phyloP scores from a whole-genome alignment of 2,113 vertebrate genomes.

The Tyrannus savana region DNA sequence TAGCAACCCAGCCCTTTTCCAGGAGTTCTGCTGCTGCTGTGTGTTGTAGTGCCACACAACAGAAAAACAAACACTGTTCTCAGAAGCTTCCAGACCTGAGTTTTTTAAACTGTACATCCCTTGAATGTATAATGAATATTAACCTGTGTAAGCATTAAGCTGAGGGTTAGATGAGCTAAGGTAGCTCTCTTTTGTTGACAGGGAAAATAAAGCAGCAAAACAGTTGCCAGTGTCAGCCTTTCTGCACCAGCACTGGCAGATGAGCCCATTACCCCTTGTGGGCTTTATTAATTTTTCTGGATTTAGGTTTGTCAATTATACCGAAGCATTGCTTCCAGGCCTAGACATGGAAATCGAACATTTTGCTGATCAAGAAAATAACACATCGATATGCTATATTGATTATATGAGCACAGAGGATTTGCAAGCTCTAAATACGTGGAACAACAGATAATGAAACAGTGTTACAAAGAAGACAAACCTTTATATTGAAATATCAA shows the following conservation, averaged over 20 bases:
- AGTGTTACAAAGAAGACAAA: neutral
- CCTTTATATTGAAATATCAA: neutral
- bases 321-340: neutral
- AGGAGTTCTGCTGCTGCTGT: neutral
- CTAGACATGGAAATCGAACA: neutral
- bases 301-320: neutral
- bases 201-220: neutral
- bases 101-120: neutral
- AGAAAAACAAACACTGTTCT: neutral
- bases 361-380: neutral
- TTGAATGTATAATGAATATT: neutral
- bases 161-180: neutral
- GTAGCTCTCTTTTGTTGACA: neutral
- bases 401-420: neutral
- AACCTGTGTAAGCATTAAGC: neutral
- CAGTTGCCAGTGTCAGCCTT: neutral
- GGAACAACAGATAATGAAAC: neutral
- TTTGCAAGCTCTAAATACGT: neutral
- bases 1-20: conserved; percentile 20
- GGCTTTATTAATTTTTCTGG: neutral
- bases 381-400: neutral
- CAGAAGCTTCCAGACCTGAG: neutral
- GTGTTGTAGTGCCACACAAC: neutral
- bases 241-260: neutral
- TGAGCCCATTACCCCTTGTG: neutral